Evolutionary conservation across 2,113 vertebrate species (phyloP).

Genomic region (Anoplopoma fimbria): DNA sequence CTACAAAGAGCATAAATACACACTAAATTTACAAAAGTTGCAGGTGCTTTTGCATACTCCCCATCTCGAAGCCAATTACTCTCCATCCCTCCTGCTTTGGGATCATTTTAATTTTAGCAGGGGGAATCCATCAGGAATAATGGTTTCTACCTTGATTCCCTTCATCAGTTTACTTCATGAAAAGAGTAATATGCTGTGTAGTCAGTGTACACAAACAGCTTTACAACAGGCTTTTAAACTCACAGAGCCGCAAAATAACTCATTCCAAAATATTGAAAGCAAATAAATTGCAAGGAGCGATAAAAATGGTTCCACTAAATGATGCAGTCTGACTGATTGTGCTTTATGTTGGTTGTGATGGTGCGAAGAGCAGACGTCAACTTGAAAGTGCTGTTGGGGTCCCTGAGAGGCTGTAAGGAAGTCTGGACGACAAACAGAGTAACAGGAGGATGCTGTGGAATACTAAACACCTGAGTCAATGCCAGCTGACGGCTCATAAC

Average conservation of each 20-base stretch:
- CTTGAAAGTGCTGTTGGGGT: conserved; percentile 22
- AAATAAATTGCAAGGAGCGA: background rate
- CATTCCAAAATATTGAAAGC: background rate
- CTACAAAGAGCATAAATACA: background rate
- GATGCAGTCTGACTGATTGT: conserved; percentile 3
- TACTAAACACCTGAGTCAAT: conserved; percentile 40
- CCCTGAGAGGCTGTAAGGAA: conserved; percentile 27
- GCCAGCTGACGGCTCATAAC: conserved; percentile 28
- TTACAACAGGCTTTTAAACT: conserved; percentile 8
- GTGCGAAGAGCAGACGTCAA: background rate
- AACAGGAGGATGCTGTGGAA: conserved; percentile 20
- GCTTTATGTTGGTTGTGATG: conserved; percentile 8
- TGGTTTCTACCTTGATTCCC: conserved; percentile 22
- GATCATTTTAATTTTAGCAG: conserved; percentile 1
- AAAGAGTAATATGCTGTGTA: conserved; percentile 4
- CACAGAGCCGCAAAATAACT: background rate
- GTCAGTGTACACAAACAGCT: background rate
- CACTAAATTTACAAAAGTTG: background rate
- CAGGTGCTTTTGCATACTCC: background rate
- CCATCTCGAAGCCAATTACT: background rate
- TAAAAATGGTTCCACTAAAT: conserved; percentile 10
- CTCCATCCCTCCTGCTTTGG: background rate
- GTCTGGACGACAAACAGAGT: conserved; percentile 12
- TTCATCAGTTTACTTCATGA: conserved; percentile 13
- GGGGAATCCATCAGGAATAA: conserved; percentile 9